phyloP scores from a whole-genome alignment of 2,797 vertebrate genomes.

The Xiphophorus birchmanni region DNA sequence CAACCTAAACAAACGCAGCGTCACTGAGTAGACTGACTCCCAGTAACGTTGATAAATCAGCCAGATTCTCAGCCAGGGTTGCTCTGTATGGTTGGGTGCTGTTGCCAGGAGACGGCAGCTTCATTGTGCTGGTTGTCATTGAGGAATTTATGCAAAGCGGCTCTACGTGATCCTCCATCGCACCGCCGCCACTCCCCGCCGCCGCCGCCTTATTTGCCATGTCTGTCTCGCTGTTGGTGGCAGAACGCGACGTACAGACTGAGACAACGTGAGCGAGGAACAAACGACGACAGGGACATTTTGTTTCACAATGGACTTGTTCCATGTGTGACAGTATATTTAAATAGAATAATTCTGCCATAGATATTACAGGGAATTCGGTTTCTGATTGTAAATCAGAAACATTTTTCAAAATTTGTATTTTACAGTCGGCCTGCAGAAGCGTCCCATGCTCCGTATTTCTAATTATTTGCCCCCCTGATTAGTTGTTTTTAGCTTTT shows the following conservation, averaged over 20 bases:
- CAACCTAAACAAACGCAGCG: background rate
- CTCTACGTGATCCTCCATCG: slow-evolving; percentile 10
- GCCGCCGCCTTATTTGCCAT: slow-evolving; percentile 13
- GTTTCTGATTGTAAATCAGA: slow-evolving; percentile 30
- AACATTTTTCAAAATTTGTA: slow-evolving; percentile 35
- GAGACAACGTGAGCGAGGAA: background rate
- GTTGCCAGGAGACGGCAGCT: slow-evolving; percentile 20
- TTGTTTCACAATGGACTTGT: slow-evolving; percentile 3
- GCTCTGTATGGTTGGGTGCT: background rate
- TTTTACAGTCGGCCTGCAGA: slow-evolving; percentile 28
- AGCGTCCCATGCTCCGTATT: slow-evolving; percentile 28
- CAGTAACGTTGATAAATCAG: background rate
- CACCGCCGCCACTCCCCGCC: slow-evolving; percentile 9
- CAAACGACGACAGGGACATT: background rate
- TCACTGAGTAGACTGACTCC: background rate
- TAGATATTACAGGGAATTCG: slow-evolving; percentile 29
- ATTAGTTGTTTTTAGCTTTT: slow-evolving; percentile 5
- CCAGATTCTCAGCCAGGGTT: background rate
- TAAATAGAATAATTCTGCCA: slow-evolving; percentile 33
- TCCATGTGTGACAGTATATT: slow-evolving; percentile 12
- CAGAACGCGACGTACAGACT: slow-evolving; percentile 6
- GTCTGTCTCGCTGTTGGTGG: slow-evolving; percentile 22
- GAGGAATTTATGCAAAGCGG: slow-evolving; percentile 36
- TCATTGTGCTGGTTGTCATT: slow-evolving; percentile 19
- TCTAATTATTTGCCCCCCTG: slow-evolving; percentile 4